phyloP scores from a whole-genome alignment of 2,888 invertebrate genomes.

The Orthonevra nobilis region DNA sequence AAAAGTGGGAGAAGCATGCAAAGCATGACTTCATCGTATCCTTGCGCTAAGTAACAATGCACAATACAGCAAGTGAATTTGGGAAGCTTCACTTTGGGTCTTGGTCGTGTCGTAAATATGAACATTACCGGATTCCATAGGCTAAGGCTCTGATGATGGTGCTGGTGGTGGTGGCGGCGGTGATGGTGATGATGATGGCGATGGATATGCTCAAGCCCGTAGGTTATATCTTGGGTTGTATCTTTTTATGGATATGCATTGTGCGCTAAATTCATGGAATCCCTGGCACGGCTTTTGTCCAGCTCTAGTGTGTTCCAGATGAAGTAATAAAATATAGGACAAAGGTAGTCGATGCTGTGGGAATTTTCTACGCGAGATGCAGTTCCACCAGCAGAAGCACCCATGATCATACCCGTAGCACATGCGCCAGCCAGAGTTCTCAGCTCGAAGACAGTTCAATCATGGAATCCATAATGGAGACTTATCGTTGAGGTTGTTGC shows the following conservation, averaged over 20 bases:
- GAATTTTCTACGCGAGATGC: constrained; percentile 37
- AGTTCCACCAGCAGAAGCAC: constrained; percentile 25
- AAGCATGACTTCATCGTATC: constrained; percentile 64
- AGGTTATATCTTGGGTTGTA: constrained; percentile 22
- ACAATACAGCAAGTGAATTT: constrained; percentile 67
- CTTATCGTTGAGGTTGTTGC: constrained; percentile 60
- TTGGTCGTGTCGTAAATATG: constrained; percentile 32
- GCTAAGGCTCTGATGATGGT: not conserved
- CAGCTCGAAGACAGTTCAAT: constrained; percentile 63
- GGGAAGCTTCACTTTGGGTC: constrained; percentile 21
- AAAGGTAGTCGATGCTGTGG: constrained; percentile 62
- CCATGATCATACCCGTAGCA: too few species aligned
- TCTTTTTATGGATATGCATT: constrained; percentile 37
- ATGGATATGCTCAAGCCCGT: too few species aligned
- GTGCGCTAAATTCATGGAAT: constrained; percentile 46
- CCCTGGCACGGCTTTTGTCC: constrained; percentile 9
- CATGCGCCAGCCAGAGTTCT: constrained; percentile 30
- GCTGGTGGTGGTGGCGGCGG: constrained; percentile 21
- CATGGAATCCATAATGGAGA: constrained; percentile 62
- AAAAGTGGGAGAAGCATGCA: constrained; percentile 50
- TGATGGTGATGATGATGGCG: constrained; percentile 23
- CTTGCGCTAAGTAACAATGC: constrained; percentile 27
- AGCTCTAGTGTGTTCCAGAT: constrained; percentile 63
- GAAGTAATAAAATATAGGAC: constrained; percentile 70
- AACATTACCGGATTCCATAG: constrained; percentile 50